Conservation (phyloP, 2,797 vertebrate genomes). For the Sebastes steindachneri region DNA sequence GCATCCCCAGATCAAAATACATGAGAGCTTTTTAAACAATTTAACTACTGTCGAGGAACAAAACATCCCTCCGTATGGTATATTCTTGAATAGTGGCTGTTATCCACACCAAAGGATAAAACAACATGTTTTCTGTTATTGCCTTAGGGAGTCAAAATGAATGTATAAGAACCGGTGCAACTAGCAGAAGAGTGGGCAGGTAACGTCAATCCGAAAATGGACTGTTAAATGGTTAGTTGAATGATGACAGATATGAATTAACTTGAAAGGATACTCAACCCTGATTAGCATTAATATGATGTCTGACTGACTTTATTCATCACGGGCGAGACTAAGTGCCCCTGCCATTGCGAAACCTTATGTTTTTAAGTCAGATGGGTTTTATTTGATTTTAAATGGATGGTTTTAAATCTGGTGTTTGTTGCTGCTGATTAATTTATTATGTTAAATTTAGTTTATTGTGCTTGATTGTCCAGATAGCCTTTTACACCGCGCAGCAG, state of each 20-base stretch:
- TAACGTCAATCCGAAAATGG: slow-evolving; percentile 12
- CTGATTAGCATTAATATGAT: slow-evolving; percentile 34
- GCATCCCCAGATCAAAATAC: slow-evolving; percentile 22
- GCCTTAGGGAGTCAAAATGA: slow-evolving; percentile 84
- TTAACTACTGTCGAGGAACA: slow-evolving; percentile 14
- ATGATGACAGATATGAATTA: slow-evolving; percentile 15
- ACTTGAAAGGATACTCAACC: slow-evolving; percentile 39
- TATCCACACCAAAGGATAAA: slow-evolving; percentile 90
- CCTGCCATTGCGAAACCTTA: slow-evolving; percentile 13
- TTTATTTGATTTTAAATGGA: slow-evolving; percentile 26
- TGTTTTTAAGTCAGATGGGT: neutral
- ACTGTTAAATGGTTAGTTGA: slow-evolving; percentile 26
- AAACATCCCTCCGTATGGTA: slow-evolving; percentile 44
- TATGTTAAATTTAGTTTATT: slow-evolving; percentile 10
- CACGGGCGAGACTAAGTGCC: slow-evolving; percentile 16
- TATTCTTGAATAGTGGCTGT: slow-evolving; percentile 79
- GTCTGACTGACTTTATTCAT: slow-evolving; percentile 46
- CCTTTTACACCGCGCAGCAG: slow-evolving; percentile 36
- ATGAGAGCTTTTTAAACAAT: slow-evolving; percentile 16
- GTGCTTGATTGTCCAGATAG: slow-evolving; percentile 21
- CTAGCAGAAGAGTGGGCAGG: slow-evolving; percentile 29
- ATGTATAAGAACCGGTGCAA: slow-evolving; percentile 91
- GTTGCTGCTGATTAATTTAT: slow-evolving; percentile 52
- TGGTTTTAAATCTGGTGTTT: slow-evolving; percentile 17
- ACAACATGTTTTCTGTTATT: slow-evolving; percentile 80